Conservation (phyloP, 2,888 invertebrate species). For the Drosophila trichaetosa region DNA sequence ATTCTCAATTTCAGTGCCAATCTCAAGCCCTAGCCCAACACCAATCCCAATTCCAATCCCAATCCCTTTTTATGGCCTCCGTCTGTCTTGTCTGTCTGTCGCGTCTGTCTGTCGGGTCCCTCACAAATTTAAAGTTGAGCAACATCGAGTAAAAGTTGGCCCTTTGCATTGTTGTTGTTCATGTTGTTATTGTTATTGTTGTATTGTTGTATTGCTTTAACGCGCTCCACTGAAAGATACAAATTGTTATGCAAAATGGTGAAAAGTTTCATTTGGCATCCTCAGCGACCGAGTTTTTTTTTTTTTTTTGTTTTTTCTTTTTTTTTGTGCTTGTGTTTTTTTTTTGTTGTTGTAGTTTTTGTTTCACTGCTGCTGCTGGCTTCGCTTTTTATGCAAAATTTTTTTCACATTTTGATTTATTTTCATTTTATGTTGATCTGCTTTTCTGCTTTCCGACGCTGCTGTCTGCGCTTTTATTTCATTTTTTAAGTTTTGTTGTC, state of each 20-base stretch:
- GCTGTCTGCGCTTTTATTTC: slow-evolving; percentile 71
- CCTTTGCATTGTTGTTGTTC: slow-evolving; percentile 49
- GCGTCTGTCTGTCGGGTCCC: slow-evolving; percentile 25
- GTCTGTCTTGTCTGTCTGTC: background rate
- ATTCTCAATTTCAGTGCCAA: slow-evolving; percentile 29
- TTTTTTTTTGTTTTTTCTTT: slow-evolving; percentile 2
- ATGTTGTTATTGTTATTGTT: slow-evolving; percentile 14
- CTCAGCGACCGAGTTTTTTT: slow-evolving; percentile 61
- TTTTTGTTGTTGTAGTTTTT: slow-evolving; percentile 6
- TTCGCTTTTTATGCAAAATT: slow-evolving; percentile 67
- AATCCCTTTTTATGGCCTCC: slow-evolving; percentile 63
- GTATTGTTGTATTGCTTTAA: slow-evolving; percentile 66
- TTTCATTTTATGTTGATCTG: slow-evolving; percentile 81
- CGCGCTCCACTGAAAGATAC: slow-evolving; percentile 80
- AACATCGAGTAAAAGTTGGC: slow-evolving; percentile 77
- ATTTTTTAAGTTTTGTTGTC: slow-evolving; percentile 36
- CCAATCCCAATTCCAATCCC: slow-evolving; percentile 33
- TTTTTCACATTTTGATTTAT: slow-evolving; percentile 71
- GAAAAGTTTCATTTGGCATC: slow-evolving; percentile 78
- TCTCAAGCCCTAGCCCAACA: slow-evolving; percentile 50
- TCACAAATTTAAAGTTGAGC: slow-evolving; percentile 71
- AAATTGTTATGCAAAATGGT: slow-evolving; percentile 81
- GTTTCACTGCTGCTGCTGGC: slow-evolving; percentile 31
- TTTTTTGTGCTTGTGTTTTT: background rate
- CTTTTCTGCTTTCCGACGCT: slow-evolving; percentile 52